Evolutionary conservation across 37 sponge, comb jelly and placozoan genomes (phyloP).

Genomic region (Theonella swinhoei): DNA sequence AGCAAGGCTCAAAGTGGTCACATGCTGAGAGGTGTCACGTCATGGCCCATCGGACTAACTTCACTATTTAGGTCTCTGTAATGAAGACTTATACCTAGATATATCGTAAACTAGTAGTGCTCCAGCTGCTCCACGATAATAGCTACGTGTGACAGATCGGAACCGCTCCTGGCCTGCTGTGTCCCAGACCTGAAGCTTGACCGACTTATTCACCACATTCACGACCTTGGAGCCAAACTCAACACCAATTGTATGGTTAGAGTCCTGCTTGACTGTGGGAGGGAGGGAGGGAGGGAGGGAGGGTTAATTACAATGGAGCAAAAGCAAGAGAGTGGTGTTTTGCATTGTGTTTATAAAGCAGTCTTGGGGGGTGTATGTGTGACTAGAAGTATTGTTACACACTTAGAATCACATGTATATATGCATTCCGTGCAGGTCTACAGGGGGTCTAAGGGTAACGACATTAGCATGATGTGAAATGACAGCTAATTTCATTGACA

Average conservation of each 20-base stretch:
- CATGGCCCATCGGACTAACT: not conserved
- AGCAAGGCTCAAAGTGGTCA: not conserved
- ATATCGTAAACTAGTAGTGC: conserved; percentile 99
- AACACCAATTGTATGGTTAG: conserved; percentile 98
- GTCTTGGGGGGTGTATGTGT: no score
- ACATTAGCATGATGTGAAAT: no score
- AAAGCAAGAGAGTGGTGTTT: not conserved
- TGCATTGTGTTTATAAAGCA: no score
- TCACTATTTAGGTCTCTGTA: not conserved
- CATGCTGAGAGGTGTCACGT: not conserved
- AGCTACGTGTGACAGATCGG: conserved; percentile 94
- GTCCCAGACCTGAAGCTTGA: conserved; percentile 99
- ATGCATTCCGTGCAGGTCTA: no score
- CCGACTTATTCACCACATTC: conserved; percentile 84
- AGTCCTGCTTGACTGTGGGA: conserved; percentile 92
- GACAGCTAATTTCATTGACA: no score
- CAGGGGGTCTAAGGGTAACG: no score
- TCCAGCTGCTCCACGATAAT: conserved; percentile 99
- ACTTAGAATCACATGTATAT: no score
- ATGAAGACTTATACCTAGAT: conserved; percentile 64
- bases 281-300: not conserved
- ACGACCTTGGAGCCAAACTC: conserved; percentile 99
- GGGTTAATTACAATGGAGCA: not conserved
- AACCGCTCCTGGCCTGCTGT: conserved; percentile 99
- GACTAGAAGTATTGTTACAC: no score